phyloP scores from a whole-genome alignment of 1,140 invertebrate genomes.

The Listronotus oregonensis region DNA sequence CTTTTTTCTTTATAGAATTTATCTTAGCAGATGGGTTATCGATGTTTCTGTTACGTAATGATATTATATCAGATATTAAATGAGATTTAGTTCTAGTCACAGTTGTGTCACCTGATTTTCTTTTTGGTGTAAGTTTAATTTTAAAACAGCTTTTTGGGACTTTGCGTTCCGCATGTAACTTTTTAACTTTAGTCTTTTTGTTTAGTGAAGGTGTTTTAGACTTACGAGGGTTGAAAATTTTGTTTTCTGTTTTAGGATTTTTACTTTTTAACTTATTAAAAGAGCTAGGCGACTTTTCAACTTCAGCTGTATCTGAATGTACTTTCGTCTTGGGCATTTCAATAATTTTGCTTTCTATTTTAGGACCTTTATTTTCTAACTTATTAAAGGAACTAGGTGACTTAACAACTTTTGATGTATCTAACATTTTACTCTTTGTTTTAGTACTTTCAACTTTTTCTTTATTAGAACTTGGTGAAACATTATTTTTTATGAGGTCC shows the following conservation, averaged over 20 bases:
- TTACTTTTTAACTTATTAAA: too few species aligned
- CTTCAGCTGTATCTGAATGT: neutral
- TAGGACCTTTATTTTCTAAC: neutral
- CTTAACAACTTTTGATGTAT: too few species aligned
- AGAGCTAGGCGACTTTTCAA: neutral
- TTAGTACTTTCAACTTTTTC: too few species aligned
- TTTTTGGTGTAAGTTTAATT: neutral
- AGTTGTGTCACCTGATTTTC: neutral
- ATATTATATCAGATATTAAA: slow-evolving; percentile 16
- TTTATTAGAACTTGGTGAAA: neutral
- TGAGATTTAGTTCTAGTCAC: slow-evolving; percentile 1
- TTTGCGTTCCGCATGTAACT: too few species aligned
- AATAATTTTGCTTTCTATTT: neutral
- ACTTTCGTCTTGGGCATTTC: neutral
- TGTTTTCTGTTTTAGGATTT: too few species aligned
- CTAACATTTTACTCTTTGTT: too few species aligned
- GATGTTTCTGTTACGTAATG: slow-evolving; percentile 12
- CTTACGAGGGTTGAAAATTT: too few species aligned
- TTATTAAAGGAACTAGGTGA: too few species aligned
- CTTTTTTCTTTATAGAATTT: neutral
- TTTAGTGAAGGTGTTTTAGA: too few species aligned
- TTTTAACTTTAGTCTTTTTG: too few species aligned
- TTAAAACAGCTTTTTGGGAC: too few species aligned
- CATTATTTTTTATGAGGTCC: neutral
- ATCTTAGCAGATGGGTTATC: neutral